Evolutionary conservation across 2,888 invertebrate species (phyloP).

Genomic region (Stratiomys singularior): DNA sequence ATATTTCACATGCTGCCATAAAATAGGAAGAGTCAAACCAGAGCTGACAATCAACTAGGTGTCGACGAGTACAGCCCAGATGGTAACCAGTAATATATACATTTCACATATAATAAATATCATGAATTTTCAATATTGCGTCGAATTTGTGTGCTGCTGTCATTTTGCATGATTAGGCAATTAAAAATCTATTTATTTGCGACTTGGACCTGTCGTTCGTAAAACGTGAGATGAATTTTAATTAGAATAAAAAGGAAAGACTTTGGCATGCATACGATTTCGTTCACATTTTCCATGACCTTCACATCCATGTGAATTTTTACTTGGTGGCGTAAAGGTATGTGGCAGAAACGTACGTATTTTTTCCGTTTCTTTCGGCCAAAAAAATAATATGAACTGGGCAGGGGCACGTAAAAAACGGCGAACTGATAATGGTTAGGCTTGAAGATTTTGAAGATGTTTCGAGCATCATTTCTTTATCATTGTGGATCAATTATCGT

Average conservation of each 20-base stretch:
- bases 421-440: no score
- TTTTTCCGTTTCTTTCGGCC: neutral
- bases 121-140: neutral
- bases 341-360: no score
- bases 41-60: neutral
- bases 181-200: conserved; percentile 1
- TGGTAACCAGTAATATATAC: neutral
- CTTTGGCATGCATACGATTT: conserved; percentile 20
- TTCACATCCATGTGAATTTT: conserved; percentile 22
- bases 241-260: neutral
- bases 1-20: no score
- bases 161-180: neutral
- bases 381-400: no score
- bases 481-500: no score
- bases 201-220: neutral
- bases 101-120: neutral
- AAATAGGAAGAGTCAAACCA: no score
- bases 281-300: conserved; percentile 28
- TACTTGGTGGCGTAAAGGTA: neutral
- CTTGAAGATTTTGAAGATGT: no score
- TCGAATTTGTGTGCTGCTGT: neutral
- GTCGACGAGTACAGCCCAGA: neutral
- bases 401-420: no score
- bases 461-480: no score
- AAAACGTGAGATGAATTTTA: neutral